Evolutionary conservation across 53 echinoderm and acorn worm genomes (phyloP).

Genomic region (Paracentrotus lividus): DNA sequence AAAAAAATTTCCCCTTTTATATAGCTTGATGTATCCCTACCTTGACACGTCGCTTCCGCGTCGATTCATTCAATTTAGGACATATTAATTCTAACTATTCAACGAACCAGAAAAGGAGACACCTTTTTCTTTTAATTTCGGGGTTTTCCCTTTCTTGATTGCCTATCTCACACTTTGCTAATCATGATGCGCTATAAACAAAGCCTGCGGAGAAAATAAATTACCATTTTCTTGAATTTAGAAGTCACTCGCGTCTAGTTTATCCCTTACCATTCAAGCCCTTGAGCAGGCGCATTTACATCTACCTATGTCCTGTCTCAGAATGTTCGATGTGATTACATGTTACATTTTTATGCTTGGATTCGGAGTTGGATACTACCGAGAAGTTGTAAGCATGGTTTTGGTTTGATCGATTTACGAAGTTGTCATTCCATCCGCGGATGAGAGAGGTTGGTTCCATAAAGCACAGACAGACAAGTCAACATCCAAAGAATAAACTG

Average conservation of each 20-base stretch:
- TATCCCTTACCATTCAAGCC: background rate
- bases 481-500: background rate
- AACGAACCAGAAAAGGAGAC: background rate
- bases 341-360: background rate
- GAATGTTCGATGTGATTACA: background rate
- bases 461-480: background rate
- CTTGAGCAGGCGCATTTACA: background rate
- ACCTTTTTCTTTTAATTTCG: background rate
- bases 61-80: too few species aligned
- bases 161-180: background rate
- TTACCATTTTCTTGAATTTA: background rate
- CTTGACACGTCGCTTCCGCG: too few species aligned
- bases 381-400: background rate
- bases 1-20: too few species aligned
- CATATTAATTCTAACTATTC: too few species aligned
- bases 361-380: background rate
- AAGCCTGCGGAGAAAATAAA: background rate
- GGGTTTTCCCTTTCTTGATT: slow-evolving; percentile 3
- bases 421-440: background rate
- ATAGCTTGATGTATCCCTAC: too few species aligned
- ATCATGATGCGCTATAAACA: background rate
- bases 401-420: background rate
- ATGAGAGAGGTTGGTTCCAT: background rate
- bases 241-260: background rate
- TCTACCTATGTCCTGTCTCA: background rate